Conservation (phyloP, 2,113 vertebrate species). For the Esox niger region DNA sequence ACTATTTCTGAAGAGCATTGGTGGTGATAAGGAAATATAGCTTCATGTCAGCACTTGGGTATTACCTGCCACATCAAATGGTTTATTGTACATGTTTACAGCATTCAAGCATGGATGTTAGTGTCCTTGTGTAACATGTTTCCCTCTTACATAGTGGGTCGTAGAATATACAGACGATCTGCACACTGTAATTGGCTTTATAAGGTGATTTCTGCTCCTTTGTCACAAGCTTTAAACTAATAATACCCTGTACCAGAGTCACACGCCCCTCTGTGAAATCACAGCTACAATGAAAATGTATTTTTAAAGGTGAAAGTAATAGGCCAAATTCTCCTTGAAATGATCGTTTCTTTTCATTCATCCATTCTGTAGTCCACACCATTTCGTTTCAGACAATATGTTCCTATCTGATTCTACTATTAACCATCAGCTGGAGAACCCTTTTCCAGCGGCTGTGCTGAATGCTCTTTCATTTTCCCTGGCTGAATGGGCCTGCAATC, state of each 20-base stretch:
- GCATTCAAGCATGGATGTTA: constrained; percentile 8
- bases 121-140: constrained; percentile 4
- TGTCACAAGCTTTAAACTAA: neutral
- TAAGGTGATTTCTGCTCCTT: neutral
- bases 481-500: neutral
- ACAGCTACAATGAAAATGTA: neutral
- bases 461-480: no score
- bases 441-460: constrained; percentile 11
- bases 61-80: constrained; percentile 24
- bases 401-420: constrained; percentile 48
- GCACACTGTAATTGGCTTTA: no score
- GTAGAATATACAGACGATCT: neutral
- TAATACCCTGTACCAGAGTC: neutral
- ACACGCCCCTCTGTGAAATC: neutral
- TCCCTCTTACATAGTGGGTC: neutral
- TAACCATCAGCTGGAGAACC: constrained; percentile 48
- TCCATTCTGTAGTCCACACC: constrained; percentile 38
- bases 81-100: neutral
- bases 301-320: constrained; percentile 28
- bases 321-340: constrained; percentile 49
- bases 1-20: constrained; percentile 5
- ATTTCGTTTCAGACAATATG: constrained; percentile 50
- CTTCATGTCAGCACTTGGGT: constrained; percentile 30
- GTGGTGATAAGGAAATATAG: neutral
- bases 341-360: constrained; percentile 42